Evolutionary conservation across 2,888 invertebrate species (phyloP), one percentile per base, ranked within the genome.

Genomic region (Lasiommata megera): DNA sequence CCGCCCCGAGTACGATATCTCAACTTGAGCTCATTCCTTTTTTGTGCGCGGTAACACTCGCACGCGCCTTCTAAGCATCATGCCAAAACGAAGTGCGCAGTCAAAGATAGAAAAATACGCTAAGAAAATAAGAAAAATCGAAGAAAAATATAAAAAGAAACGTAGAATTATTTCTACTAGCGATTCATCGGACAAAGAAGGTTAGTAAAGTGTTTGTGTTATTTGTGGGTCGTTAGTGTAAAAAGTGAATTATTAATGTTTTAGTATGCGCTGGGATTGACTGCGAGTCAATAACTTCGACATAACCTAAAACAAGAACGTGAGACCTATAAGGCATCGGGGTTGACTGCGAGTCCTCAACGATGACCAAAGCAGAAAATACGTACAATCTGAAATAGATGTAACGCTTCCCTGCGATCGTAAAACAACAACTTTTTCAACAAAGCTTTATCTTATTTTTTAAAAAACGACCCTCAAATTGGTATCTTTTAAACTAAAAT

Each of bases 241-340:
- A 23, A 3, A 31, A 17, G 41, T 17, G 3, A 41, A 17, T 11
- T 11, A 41, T n/a, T n/a, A 1, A 3, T 6, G 16, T 31, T 47
- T 47, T 14, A n/a, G 11, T 14, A 28, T 14, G 31, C 34, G 9
- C 12, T 31, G 34, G 29, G 29, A 47, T 47, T 47, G 34, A 47
- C 47, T 14, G 47, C 34, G 47, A 47, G 47, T 47, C 34, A 47
- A 16, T 47, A 47, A 47, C 34, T 47, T 16, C 16, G 47, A 7
- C 31, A 34, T 47, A 47, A 16, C 12, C 28, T 5, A 44, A 14
- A 64, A 71, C 70, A 18, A 41, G 70, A 66, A 65, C 66, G 17
- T 18, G 12, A 18, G 18, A 54, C 28, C 23, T 40, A 54, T 41
- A 23, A 53, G 23, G 31, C 34, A 47, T 34, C 34, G 47, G 47